Evolutionary conservation across 2,888 invertebrate genomes (phyloP).

Genomic region (Apamea monoglypha): DNA sequence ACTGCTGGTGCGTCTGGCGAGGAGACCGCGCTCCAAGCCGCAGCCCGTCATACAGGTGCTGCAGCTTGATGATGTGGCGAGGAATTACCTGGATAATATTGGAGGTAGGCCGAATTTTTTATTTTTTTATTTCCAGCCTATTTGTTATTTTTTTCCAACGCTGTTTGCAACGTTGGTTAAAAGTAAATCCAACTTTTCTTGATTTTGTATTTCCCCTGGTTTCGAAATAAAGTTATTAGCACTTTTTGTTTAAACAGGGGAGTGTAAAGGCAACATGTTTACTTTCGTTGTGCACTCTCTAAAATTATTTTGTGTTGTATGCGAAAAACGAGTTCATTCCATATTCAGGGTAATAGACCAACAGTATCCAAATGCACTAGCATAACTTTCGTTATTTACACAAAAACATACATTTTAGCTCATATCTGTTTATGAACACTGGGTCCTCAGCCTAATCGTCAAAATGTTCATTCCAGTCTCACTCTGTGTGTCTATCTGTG

Average conservation of each 20-base stretch:
- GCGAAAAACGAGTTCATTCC: neutral
- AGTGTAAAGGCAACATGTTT: no score
- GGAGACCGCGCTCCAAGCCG: slow-evolving; percentile 78
- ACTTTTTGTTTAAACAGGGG: no score
- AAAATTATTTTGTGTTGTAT: neutral
- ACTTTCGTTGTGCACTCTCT: neutral
- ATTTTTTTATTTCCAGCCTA: neutral
- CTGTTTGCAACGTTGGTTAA: neutral
- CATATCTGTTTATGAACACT: neutral
- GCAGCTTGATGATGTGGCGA: slow-evolving; percentile 85
- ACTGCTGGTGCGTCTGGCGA: slow-evolving; percentile 76
- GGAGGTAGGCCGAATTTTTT: slow-evolving; percentile 71
- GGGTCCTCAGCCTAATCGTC: neutral
- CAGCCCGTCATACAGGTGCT: slow-evolving; percentile 86
- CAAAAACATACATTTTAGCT: neutral
- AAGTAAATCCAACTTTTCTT: no score
- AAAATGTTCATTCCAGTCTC: slow-evolving; percentile 60
- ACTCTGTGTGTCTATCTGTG: no score
- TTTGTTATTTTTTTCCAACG: neutral
- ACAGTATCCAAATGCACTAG: neutral
- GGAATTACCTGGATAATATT: slow-evolving; percentile 84
- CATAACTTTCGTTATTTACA: neutral
- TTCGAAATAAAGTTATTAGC: no score
- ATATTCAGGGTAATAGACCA: neutral
- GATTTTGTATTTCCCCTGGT: neutral